These are phyloP conservation scores for Sander lucioperca DNA, from an alignment of 2,113 vertebrate genomes.

Conservation along the genomic window DNA sequence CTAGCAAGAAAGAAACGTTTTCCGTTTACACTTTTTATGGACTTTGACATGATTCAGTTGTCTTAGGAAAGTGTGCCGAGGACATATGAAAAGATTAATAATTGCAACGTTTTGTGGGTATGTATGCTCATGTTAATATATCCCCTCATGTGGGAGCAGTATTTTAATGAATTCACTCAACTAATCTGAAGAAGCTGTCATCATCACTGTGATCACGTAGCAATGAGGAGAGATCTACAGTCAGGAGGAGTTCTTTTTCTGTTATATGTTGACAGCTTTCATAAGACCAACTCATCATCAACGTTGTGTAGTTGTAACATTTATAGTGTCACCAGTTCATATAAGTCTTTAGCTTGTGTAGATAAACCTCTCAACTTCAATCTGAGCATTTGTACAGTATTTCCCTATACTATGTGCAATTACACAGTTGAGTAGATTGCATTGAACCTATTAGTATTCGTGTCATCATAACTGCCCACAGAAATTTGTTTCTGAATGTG, in stretches of 20 bases:
- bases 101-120: slow-evolving; percentile 30
- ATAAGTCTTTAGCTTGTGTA: slow-evolving; percentile 21
- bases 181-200: slow-evolving; percentile 45
- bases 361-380: slow-evolving; percentile 29
- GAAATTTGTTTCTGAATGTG: slow-evolving; percentile 18
- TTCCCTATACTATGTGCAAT: slow-evolving; percentile 26
- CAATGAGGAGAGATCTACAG: neutral
- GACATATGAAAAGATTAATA: slow-evolving; percentile 54
- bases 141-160: slow-evolving; percentile 10
- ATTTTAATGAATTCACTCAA: slow-evolving; percentile 50
- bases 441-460: slow-evolving; percentile 24
- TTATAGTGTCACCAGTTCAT: slow-evolving; percentile 31
- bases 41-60: slow-evolving; percentile 28
- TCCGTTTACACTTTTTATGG: slow-evolving; percentile 8
- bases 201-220: slow-evolving; percentile 17
- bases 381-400: slow-evolving; percentile 36
- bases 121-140: slow-evolving; percentile 2
- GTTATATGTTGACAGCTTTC: slow-evolving; percentile 16
- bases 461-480: slow-evolving; percentile 24
- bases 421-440: slow-evolving; percentile 51
- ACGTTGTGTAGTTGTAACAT: neutral
- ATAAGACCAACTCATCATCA: neutral
- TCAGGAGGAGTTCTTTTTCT: neutral
- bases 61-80: slow-evolving; percentile 29
- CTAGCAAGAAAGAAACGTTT: neutral